A percentile compares a stretch with the other conserved stretches of the same genome.
These are phyloP conservation scores for Liparis tanakae DNA, from an alignment of 2,797 vertebrate species.

Conservation along the genomic window DNA sequence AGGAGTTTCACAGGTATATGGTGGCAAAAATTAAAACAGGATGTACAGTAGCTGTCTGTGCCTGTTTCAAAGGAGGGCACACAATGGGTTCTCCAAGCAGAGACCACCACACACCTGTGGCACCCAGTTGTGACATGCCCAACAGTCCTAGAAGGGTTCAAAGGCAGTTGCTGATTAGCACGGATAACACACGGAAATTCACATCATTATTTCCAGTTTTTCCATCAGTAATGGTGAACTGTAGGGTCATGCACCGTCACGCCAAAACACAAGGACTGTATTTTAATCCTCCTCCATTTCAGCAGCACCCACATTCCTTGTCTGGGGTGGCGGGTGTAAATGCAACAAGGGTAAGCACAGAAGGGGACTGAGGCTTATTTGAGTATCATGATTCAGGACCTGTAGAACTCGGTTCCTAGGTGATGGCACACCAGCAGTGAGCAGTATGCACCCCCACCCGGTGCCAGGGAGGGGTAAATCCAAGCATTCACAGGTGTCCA, in stretches of 20 bases:
- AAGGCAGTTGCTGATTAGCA: conserved; percentile 3
- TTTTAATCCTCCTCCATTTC: conserved; percentile 31
- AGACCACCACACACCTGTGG: conserved; percentile 51
- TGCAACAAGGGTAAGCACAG: conserved; percentile 10
- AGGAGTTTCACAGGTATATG: conserved; percentile 31
- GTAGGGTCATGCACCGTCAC: conserved; percentile 5
- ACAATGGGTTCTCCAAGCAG: conserved; percentile 42
- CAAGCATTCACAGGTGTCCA: conserved; percentile 65
- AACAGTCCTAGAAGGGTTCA: background rate
- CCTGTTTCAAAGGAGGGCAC: conserved; percentile 36
- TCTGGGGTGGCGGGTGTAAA: conserved; percentile 27
- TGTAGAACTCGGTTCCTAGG: conserved; percentile 31
- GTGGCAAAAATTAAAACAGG: conserved; percentile 52
- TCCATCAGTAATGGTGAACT: conserved; percentile 2
- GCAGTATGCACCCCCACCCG: conserved; percentile 43
- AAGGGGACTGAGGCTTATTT: conserved; percentile 25
- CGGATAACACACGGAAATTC: conserved; percentile 2
- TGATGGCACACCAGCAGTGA: conserved; percentile 40
- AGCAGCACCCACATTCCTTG: conserved; percentile 52
- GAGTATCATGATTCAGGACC: conserved; percentile 26
- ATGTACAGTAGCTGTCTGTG: conserved; percentile 37
- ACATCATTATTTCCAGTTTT: background rate
- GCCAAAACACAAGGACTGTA: conserved; percentile 28
- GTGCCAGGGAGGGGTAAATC: conserved; percentile 61
- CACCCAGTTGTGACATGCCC: background rate